Percentiles rank a stretch among this genome's conserved stretches.
These are phyloP conservation scores for Druceiella hillmani DNA, from an alignment of 2,888 invertebrate genomes.

Conservation along the genomic window DNA sequence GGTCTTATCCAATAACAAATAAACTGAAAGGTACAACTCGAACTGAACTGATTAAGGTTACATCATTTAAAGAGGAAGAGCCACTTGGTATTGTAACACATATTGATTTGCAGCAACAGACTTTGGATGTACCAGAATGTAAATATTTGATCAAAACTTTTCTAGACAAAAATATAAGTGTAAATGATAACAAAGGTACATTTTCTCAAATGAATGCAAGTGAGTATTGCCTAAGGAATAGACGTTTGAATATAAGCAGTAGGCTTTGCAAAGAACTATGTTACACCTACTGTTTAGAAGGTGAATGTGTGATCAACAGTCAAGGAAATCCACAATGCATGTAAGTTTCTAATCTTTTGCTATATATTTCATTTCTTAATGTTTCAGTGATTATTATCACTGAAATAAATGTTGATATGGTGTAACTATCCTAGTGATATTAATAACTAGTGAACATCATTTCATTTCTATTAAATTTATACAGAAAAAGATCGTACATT, in stretches of 20 bases:
- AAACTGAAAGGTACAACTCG: too few relatives aligned
- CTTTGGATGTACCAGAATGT: conserved; percentile 32
- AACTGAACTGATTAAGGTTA: conserved; percentile 28
- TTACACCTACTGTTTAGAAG: conserved; percentile 66
- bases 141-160: conserved; percentile 29
- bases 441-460: too few relatives aligned
- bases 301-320: conserved; percentile 47
- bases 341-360: conserved; percentile 29
- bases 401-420: too few relatives aligned
- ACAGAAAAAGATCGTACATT: too few relatives aligned
- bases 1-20: conserved; percentile 56
- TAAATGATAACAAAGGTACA: background rate
- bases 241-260: conserved; percentile 25
- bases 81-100: conserved; percentile 36
- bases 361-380: too few relatives aligned
- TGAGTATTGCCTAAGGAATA: conserved; percentile 45
- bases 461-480: too few relatives aligned
- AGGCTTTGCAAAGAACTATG: conserved; percentile 57
- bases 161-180: conserved; percentile 31
- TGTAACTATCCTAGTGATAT: too few relatives aligned
- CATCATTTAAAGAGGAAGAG: conserved; percentile 29
- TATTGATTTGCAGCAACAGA: conserved; percentile 37
- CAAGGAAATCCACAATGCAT: conserved; percentile 39
- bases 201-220: conserved; percentile 11
- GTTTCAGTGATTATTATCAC: too few relatives aligned